Conservation (phyloP, 2,888 invertebrate species). For the Andrena bucephala region DNA sequence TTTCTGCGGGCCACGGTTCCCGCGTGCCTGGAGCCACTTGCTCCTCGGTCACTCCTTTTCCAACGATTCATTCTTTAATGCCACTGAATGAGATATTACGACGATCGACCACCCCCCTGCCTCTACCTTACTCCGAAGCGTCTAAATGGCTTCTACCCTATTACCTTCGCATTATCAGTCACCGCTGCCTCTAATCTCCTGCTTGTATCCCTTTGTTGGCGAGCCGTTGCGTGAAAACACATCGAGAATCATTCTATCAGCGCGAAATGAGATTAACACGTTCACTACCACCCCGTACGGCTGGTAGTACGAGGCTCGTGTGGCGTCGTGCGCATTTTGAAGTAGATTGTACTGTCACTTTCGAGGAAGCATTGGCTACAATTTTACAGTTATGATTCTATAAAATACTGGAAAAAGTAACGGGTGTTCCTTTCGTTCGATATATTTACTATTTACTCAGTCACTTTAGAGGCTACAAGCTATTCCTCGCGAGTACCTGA, state of each 20-base stretch:
- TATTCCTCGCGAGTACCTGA: background rate
- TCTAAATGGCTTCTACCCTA: slow-evolving; percentile 5
- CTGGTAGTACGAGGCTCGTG: too few relatives aligned
- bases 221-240: background rate
- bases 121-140: background rate
- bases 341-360: too few relatives aligned
- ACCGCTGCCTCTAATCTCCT: too few relatives aligned
- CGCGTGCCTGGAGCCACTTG: slow-evolving; percentile 23
- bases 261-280: background rate
- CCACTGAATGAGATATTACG: slow-evolving; percentile 32
- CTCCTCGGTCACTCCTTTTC: slow-evolving; percentile 25
- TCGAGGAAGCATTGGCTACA: too few relatives aligned
- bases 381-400: too few relatives aligned
- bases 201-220: background rate
- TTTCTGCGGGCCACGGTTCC: slow-evolving; percentile 48
- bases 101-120: slow-evolving; percentile 1
- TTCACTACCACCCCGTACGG: too few relatives aligned
- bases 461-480: background rate
- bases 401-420: too few relatives aligned
- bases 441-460: too few relatives aligned
- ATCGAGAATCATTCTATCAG: slow-evolving; percentile 1
- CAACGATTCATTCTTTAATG: slow-evolving; percentile 41
- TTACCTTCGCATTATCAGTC: background rate
- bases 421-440: too few relatives aligned
- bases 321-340: too few relatives aligned